Percentiles rank a stretch among this genome's conserved stretches.
These are phyloP conservation scores for Spodoptera litura DNA, from an alignment of 1,140 invertebrate species.

Conservation along the genomic window DNA sequence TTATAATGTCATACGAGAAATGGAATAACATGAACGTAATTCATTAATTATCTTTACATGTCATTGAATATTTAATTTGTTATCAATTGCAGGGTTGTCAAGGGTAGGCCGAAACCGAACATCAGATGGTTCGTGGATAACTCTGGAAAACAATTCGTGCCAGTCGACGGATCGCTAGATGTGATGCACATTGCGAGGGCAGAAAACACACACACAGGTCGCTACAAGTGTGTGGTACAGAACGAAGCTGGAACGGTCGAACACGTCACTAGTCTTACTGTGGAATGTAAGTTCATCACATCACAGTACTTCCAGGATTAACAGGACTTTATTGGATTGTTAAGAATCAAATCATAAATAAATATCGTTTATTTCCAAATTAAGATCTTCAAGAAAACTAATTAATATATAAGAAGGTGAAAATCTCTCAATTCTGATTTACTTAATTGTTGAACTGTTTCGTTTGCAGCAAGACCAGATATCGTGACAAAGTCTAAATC, in stretches of 20 bases:
- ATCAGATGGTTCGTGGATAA: slow-evolving; percentile 20
- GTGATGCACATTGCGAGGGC: not conserved
- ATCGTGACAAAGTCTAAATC: not conserved
- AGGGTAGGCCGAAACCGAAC: slow-evolving; percentile 19
- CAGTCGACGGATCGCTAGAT: not conserved
- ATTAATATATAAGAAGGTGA: too few species aligned
- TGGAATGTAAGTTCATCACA: slow-evolving; percentile 29
- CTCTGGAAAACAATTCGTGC: not conserved
- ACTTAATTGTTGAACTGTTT: too few species aligned
- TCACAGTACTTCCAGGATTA: not conserved
- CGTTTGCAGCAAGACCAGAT: slow-evolving; percentile 16
- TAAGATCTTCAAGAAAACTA: too few species aligned
- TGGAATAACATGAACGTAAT: too few species aligned
- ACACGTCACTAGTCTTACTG: slow-evolving; percentile 25
- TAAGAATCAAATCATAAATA: too few species aligned
- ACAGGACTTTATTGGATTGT: too few species aligned
- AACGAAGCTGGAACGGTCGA: not conserved
- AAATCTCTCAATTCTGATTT: too few species aligned
- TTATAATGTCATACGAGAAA: too few species aligned
- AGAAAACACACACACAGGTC: slow-evolving; percentile 3
- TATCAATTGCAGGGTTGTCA: not conserved
- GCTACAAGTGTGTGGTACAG: slow-evolving; percentile 18
- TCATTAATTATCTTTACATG: too few species aligned
- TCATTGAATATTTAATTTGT: not conserved
- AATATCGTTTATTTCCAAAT: too few species aligned